Conservation (phyloP, 2,888 invertebrate genomes). For the Meteorus colon region DNA sequence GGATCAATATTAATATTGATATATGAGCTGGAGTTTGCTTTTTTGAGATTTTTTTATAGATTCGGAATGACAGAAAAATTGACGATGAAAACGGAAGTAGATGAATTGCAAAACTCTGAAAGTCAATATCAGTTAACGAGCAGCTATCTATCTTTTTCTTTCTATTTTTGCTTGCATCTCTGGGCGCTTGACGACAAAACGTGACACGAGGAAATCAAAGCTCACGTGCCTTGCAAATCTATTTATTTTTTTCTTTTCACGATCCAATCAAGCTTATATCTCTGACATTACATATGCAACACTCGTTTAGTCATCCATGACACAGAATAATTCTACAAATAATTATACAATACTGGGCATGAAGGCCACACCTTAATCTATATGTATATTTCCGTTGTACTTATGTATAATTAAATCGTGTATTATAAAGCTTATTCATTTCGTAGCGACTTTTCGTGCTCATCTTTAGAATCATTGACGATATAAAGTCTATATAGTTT, state of each 20-base stretch:
- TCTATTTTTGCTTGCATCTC: neutral
- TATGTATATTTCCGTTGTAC: neutral
- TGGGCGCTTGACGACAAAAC: neutral
- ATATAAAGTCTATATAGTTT: neutral
- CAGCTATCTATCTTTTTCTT: neutral
- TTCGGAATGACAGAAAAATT: neutral
- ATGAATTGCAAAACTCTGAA: neutral
- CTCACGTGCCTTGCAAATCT: neutral
- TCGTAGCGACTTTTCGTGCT: neutral
- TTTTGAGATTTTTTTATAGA: neutral
- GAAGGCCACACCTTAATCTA: constrained; percentile 1
- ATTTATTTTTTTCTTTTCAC: neutral
- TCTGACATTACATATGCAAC: neutral
- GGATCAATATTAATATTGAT: neutral
- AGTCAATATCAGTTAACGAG: constrained; percentile 4
- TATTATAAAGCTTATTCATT: neutral
- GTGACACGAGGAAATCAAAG: constrained; percentile 1
- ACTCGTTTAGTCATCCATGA: neutral
- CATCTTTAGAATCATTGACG: neutral
- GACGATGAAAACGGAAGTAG: neutral
- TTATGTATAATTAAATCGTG: neutral
- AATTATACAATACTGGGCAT: constrained; percentile 12
- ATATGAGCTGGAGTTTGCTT: no score
- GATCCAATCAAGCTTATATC: neutral
- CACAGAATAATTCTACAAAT: constrained; percentile 5